Evolutionary conservation across 2,113 vertebrate species (phyloP), one percentile per base, ranked within the genome.

Genomic region (Ophiodon elongatus): DNA sequence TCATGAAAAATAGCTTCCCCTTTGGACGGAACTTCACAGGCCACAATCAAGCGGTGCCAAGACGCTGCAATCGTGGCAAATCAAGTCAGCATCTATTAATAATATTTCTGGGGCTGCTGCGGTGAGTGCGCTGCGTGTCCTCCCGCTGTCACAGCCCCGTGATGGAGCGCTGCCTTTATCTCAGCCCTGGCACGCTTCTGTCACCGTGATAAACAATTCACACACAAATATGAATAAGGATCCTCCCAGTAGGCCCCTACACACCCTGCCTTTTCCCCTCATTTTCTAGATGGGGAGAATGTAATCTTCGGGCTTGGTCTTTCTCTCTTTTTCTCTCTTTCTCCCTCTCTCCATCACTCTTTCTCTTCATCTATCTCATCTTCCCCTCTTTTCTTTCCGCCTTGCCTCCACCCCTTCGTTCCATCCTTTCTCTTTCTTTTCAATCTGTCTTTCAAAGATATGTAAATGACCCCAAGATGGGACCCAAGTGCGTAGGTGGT

Each of bases 121-220:
- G 96, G 90, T 91, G 96, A 97, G 96, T 96, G 95, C 96, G 91
- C 96, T 96, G 93, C 96, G 94, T 97, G 97, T 98, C 97, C 97
- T 97, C 97, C 96, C 96, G 96, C 97, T 98, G 97, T 98, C 98
- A 99, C 96, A 95, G 95, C 95, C 96, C 96, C 95, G 96, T 99
- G 98, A 99, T 98, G 97, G 97, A 98, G 96, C 96, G 94, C 95
- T 96, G 97, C 98, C 98, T 99, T 99, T 98, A 99, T 99, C 98
- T 97, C 96, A 96, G 98, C 97, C 95, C 96, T 97, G 98, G 97
- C 98, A 98, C 97, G 97, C 97, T 97, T 95, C 98, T 99, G 98
- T 99, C 98, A 99, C 97, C 96, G 97, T 99, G 98, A 99, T 99
- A 99, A 99, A 99, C 98, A 99, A 99, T 99, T 99, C 98, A 97